Percentiles rank a stretch among this genome's conserved stretches.
These are phyloP conservation scores for Xestobium rufovillosum DNA, from an alignment of 2,888 invertebrate species.

Conservation along the genomic window DNA sequence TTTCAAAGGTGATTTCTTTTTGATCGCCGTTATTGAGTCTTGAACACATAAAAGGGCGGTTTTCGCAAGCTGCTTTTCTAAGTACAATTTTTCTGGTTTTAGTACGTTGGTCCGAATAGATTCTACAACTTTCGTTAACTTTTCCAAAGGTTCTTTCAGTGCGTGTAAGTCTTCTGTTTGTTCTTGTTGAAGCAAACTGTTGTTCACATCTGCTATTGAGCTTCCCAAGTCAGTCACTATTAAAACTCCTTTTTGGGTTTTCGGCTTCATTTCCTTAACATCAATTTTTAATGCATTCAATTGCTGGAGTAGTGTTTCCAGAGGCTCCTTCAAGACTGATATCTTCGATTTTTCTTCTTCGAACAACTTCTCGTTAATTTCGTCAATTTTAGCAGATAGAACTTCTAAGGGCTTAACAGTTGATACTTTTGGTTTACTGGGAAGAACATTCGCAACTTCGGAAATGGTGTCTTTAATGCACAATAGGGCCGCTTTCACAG, in stretches of 20 bases:
- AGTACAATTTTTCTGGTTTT: neutral
- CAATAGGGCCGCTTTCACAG: slow-evolving; percentile 17
- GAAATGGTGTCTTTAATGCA: slow-evolving; percentile 20
- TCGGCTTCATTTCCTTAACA: neutral
- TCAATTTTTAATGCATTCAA: neutral
- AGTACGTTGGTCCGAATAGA: neutral
- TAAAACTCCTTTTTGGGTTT: slow-evolving; percentile 4
- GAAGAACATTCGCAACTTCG: slow-evolving; percentile 9
- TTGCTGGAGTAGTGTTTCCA: neutral
- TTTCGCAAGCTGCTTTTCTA: slow-evolving; percentile 15
- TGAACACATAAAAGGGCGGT: slow-evolving; percentile 20
- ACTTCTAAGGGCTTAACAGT: slow-evolving; percentile 3
- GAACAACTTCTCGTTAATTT: neutral
- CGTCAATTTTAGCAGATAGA: neutral
- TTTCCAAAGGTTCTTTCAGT: slow-evolving; percentile 13
- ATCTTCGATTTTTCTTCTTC: neutral
- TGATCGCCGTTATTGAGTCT: slow-evolving; percentile 15
- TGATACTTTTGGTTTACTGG: slow-evolving; percentile 8
- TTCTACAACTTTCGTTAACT: slow-evolving; percentile 7
- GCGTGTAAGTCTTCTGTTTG: slow-evolving; percentile 12
- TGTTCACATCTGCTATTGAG: slow-evolving; percentile 10
- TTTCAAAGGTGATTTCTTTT: neutral
- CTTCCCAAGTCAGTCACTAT: slow-evolving; percentile 8
- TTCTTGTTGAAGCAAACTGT: slow-evolving; percentile 5
- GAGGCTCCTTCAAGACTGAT: neutral